These are phyloP conservation scores for Sarcoramphus papa DNA, from an alignment of 2,797 vertebrate species.

Conservation along the genomic window DNA sequence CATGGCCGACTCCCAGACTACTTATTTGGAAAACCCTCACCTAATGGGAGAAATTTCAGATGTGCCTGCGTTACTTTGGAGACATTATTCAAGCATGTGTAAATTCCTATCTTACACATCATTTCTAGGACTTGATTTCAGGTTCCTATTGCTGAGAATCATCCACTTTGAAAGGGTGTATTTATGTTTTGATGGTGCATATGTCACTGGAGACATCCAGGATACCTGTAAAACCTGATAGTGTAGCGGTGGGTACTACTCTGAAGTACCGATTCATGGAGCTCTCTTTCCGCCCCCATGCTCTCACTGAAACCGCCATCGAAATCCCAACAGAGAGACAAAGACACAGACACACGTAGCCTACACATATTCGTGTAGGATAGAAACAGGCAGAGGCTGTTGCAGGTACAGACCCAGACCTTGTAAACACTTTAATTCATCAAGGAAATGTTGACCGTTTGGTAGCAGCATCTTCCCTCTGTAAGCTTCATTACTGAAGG, in stretches of 20 bases:
- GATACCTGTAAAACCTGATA: background rate
- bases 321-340: background rate
- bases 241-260: background rate
- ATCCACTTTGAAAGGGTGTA: background rate
- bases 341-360: background rate
- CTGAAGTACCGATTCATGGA: rapidly evolving
- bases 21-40: background rate
- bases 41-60: background rate
- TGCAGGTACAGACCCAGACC: background rate
- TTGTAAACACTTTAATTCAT: background rate
- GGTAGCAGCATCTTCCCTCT: background rate
- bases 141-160: background rate
- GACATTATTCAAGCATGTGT: background rate
- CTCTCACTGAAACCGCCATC: background rate
- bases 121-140: background rate
- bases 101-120: background rate
- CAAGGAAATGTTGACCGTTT: background rate
- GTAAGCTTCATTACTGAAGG: background rate
- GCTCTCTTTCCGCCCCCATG: background rate
- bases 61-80: background rate
- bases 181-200: background rate
- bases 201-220: background rate
- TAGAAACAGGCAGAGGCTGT: background rate
- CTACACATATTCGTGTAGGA: background rate
- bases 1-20: background rate